Percentiles rank a stretch among this genome's conserved stretches.
Evolutionary conservation across 2,888 invertebrate genomes (phyloP).

Genomic region (Cyclophora punctaria): DNA sequence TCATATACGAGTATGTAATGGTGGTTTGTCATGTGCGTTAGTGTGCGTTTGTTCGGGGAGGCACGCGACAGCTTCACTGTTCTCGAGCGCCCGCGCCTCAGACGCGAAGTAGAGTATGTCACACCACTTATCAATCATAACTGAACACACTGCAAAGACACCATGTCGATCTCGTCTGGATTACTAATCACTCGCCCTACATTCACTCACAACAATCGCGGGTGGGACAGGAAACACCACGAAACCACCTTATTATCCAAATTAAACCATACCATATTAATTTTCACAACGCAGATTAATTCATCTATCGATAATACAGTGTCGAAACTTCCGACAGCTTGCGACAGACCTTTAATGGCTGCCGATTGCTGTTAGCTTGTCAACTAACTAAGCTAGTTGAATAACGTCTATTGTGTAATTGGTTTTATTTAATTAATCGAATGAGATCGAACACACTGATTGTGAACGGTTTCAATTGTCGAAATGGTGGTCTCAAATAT

Average conservation of each 20-base stretch:
- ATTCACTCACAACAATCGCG: conserved; percentile 3
- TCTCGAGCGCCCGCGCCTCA: conserved; percentile 18
- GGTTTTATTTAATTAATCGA: conserved; percentile 23
- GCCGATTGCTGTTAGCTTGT: conserved; percentile 52
- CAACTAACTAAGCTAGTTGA: conserved; percentile 54
- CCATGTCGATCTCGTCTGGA: conserved; percentile 6
- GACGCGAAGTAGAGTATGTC: conserved; percentile 57
- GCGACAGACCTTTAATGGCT: conserved; percentile 45
- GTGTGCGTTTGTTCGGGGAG: conserved; percentile 20
- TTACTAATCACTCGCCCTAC: conserved; percentile 11
- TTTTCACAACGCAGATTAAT: conserved; percentile 51
- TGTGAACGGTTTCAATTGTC: background rate
- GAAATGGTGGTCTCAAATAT: background rate
- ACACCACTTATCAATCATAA: conserved; percentile 55
- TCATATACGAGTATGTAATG: conserved; percentile 24
- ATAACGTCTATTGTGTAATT: conserved; percentile 60
- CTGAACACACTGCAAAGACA: conserved; percentile 9
- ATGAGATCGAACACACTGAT: background rate
- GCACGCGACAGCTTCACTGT: conserved; percentile 21
- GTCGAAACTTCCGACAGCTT: conserved; percentile 63
- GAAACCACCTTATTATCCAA: conserved; percentile 26
- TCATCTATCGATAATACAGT: conserved; percentile 42
- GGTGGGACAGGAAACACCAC: conserved; percentile 23
- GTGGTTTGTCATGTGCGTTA: conserved; percentile 38
- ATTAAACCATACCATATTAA: conserved; percentile 33